Percentiles rank a stretch among this genome's conserved stretches.
phyloP scores from a whole-genome alignment of 2,797 vertebrate genomes.

The Xenops minutus region DNA sequence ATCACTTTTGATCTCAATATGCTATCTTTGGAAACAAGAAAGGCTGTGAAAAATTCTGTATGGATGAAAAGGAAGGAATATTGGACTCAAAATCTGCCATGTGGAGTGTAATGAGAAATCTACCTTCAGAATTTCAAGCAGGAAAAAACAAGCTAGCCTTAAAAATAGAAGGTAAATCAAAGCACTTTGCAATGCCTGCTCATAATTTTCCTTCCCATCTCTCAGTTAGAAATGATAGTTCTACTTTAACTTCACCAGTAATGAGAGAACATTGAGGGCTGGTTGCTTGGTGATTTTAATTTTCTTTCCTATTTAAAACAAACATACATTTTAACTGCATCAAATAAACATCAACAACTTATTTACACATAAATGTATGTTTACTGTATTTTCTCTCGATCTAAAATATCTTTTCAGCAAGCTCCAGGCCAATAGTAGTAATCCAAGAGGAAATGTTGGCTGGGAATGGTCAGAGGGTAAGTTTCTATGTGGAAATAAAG shows the following conservation, averaged over 20 bases:
- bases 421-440: neutral
- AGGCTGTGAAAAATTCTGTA: neutral
- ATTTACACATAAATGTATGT: neutral
- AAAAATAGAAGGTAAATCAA: neutral
- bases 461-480: neutral
- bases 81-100: neutral
- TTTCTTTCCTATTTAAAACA: neutral
- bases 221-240: neutral
- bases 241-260: neutral
- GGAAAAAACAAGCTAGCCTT: neutral
- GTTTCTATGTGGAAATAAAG: neutral
- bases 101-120: neutral
- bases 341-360: neutral
- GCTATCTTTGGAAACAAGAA: neutral
- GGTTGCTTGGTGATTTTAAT: neutral
- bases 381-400: neutral
- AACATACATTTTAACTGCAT: neutral
- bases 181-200: neutral
- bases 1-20: neutral
- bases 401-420: neutral
- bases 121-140: neutral
- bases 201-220: neutral
- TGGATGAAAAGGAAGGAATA: neutral
- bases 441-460: neutral
- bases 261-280: neutral